These are phyloP conservation scores for Odontocerum albicorne DNA, from an alignment of 2,888 invertebrate genomes.

Conservation along the genomic window DNA sequence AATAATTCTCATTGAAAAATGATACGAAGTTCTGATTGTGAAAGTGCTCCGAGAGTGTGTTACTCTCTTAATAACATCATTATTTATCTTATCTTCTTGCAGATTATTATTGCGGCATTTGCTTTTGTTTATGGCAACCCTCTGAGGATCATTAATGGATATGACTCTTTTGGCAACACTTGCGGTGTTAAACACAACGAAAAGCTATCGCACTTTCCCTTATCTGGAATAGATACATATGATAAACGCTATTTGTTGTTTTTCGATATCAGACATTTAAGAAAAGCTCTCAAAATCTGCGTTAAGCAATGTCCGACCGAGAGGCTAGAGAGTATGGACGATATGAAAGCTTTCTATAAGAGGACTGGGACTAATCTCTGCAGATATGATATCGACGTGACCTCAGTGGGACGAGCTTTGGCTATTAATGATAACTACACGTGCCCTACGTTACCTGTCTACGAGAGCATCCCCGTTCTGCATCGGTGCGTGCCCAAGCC, in stretches of 20 bases:
- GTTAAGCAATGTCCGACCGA: slow-evolving; percentile 83
- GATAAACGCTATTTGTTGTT: slow-evolving; percentile 82
- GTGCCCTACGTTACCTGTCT: slow-evolving; percentile 78
- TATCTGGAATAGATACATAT: slow-evolving; percentile 79
- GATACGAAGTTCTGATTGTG: too few relatives aligned
- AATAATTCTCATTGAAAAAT: neutral
- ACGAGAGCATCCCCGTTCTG: slow-evolving; percentile 75
- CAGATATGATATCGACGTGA: slow-evolving; percentile 57
- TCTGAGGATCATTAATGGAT: slow-evolving; percentile 82
- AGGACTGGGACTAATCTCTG: slow-evolving; percentile 78
- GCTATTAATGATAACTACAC: slow-evolving; percentile 63
- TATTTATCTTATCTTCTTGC: slow-evolving; percentile 10
- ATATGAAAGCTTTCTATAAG: slow-evolving; percentile 72
- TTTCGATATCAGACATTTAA: slow-evolving; percentile 76
- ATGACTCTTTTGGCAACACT: slow-evolving; percentile 93
- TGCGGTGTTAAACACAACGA: slow-evolving; percentile 84
- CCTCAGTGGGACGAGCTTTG: neutral
- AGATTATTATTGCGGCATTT: slow-evolving; percentile 81
- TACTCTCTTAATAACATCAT: neutral
- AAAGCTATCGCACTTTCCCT: slow-evolving; percentile 68
- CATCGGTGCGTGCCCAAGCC: slow-evolving; percentile 86
- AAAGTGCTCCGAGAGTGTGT: neutral
- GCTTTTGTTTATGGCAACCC: slow-evolving; percentile 89
- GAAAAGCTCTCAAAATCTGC: slow-evolving; percentile 82
- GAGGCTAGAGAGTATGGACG: slow-evolving; percentile 62